These are phyloP conservation scores for Prostheceraeus crozeri DNA, from an alignment of 2,888 invertebrate species.

Conservation along the genomic window DNA sequence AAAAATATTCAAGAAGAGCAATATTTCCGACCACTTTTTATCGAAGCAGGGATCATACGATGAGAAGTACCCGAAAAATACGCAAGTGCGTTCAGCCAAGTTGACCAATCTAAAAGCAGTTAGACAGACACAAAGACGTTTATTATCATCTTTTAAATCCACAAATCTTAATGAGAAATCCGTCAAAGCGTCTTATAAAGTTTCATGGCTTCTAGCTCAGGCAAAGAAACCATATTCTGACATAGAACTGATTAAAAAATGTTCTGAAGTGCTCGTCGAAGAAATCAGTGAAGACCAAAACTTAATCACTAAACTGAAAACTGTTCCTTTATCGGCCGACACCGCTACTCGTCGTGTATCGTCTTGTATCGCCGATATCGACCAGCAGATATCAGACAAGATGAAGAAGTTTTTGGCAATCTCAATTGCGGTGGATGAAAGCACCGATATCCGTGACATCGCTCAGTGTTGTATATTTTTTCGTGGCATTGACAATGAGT, in stretches of 20 bases:
- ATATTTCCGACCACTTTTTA: background rate
- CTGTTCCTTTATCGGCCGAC: conserved; percentile 8
- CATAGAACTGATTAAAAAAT: conserved; percentile 19
- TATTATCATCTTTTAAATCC: conserved; percentile 1
- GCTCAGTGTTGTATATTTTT: conserved; percentile 13
- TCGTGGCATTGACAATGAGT: conserved; percentile 17
- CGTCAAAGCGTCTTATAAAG: background rate
- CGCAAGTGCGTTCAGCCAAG: background rate
- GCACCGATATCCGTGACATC: conserved; percentile 22
- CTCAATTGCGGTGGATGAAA: conserved; percentile 13
- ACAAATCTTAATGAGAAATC: conserved; percentile 1
- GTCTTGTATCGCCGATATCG: conserved; percentile 3
- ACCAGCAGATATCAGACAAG: conserved; percentile 8
- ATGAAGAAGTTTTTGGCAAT: background rate
- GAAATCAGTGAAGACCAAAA: background rate
- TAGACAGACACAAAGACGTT: background rate
- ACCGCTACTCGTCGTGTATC: conserved; percentile 1
- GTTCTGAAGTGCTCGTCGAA: conserved; percentile 4
- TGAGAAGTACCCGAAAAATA: conserved; percentile 7
- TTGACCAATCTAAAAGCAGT: background rate
- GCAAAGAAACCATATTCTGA: conserved; percentile 5
- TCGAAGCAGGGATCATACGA: background rate
- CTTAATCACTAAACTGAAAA: background rate
- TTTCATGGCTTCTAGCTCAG: conserved; percentile 20
- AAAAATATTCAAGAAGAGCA: conserved; percentile 5